Evolutionary conservation across 2,797 vertebrate genomes (phyloP).

Genomic region (Schizopygopsis pylzovi): DNA sequence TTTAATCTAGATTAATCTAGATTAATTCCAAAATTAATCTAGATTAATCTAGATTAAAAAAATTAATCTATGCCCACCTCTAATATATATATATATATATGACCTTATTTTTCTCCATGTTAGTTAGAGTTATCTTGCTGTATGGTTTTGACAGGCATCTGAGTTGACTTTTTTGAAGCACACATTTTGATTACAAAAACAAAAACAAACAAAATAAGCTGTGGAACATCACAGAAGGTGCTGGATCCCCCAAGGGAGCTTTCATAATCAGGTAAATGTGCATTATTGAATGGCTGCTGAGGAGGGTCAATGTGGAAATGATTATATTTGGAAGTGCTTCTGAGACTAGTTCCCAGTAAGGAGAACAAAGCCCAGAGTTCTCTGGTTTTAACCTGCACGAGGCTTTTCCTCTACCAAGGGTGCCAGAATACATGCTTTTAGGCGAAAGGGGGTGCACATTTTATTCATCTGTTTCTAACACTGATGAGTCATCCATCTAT

Average conservation of each 20-base stretch:
- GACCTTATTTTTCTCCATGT: background rate
- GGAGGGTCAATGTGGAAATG: slow-evolving; percentile 52
- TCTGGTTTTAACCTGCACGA: slow-evolving; percentile 42
- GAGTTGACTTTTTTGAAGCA: background rate
- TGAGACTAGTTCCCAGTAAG: slow-evolving; percentile 43
- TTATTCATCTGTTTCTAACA: slow-evolving; percentile 37
- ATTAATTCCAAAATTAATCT: no score
- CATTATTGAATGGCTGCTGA: slow-evolving; percentile 39
- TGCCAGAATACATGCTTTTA: slow-evolving; percentile 43
- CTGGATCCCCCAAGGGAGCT: slow-evolving; percentile 14
- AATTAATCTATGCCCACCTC: no score
- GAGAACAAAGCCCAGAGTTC: slow-evolving; percentile 40
- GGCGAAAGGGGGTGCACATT: slow-evolving; percentile 12
- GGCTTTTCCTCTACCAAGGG: slow-evolving; percentile 27
- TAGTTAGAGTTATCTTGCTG: background rate
- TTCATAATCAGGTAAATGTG: slow-evolving; percentile 53
- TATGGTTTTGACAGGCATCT: background rate
- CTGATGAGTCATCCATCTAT: slow-evolving; percentile 41
- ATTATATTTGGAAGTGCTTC: slow-evolving; percentile 58
- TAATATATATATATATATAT: no score
- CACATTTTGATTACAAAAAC: slow-evolving; percentile 1
- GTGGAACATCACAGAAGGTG: slow-evolving; percentile 48
- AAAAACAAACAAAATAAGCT: slow-evolving; percentile 2
- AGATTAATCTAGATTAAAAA: no score
- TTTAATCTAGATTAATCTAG: no score